Evolutionary conservation across 2,888 invertebrate species (phyloP).

Genomic region (Phrixothrix hirtus): DNA sequence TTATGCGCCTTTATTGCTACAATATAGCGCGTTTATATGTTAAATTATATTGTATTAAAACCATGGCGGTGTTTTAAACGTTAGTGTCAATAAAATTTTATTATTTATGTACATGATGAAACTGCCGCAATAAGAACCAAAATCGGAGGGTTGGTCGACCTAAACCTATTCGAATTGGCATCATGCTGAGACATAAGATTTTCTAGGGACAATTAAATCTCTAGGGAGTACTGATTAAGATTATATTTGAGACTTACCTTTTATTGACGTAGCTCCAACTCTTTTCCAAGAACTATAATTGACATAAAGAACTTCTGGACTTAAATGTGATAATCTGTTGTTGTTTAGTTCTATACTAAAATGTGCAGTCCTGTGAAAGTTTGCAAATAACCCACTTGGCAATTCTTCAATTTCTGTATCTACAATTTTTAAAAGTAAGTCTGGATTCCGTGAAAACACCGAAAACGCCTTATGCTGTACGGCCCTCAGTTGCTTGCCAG

Average conservation of each 20-base stretch:
- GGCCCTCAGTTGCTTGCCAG: constrained; percentile 71
- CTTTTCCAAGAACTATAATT: constrained; percentile 87
- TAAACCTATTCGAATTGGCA: neutral
- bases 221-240: no score
- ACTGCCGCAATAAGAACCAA: neutral
- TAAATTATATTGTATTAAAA: no score
- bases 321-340: constrained; percentile 78
- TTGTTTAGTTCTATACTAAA: constrained; percentile 80
- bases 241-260: constrained; percentile 64
- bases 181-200: no score
- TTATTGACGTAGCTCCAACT: constrained; percentile 82
- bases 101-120: neutral
- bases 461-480: constrained; percentile 79
- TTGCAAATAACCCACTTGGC: constrained; percentile 77
- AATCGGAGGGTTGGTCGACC: no score
- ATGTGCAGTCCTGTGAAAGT: constrained; percentile 77
- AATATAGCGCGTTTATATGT: no score
- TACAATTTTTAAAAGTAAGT: constrained; percentile 75
- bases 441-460: constrained; percentile 73
- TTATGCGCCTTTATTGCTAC: no score
- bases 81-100: no score
- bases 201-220: no score
- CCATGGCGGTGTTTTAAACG: no score
- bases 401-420: constrained; percentile 78
- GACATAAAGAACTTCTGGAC: constrained; percentile 84